Base-by-base conservation (phyloP, 2,888 invertebrate genomes). In the Emesis furor region DNA sequence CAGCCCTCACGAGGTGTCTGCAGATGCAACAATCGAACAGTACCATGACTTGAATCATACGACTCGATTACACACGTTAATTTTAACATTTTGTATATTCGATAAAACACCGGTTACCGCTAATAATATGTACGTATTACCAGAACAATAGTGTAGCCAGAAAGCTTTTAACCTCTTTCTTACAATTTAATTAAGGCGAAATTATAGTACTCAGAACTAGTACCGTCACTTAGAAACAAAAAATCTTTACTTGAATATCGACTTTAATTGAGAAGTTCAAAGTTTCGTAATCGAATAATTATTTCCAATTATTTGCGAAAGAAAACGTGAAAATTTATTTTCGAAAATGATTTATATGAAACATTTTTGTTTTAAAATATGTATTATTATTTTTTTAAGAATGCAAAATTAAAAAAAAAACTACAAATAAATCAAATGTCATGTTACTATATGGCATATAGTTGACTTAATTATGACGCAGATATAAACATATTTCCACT, bases 1-100 rank as follows among this genome's bases (percentile, higher is more conserved):
- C 96, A 59, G 94, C 95, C 85, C 94, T 97, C 81, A 96, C 96
- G 84, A 93, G 96, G 86, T 97, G 97, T 91, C 92, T 96, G 67
- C 96, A 96, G 91, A 91, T 94, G 83, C 94, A 94, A 87, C 93
- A 92, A 84, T 93, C 93, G 92, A 96, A 96, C 91, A 92, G 92
- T 91, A 96, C 96, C 78, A 95, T 93, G 91, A 93, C 92, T 93
- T 96, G 96, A 96, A 93, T 94, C 77, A 82, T 88, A 82, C 82
- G 84, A 89, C 76, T 82, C 87, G 82, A 89, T 77, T 72, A 71
- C 7, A 55, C 5, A 55, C 7, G 55, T 83, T 78, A 91, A 86
- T 89, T 89, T 90, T 91, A 92, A 92, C 93, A 93, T 93, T 46
- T 92, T 92, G 91, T 93, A 93, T 92, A 94, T 92, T 90, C 89